These are phyloP conservation scores for Lordiphosa stackelbergi DNA, from an alignment of 1,140 invertebrate genomes.

Conservation along the genomic window DNA sequence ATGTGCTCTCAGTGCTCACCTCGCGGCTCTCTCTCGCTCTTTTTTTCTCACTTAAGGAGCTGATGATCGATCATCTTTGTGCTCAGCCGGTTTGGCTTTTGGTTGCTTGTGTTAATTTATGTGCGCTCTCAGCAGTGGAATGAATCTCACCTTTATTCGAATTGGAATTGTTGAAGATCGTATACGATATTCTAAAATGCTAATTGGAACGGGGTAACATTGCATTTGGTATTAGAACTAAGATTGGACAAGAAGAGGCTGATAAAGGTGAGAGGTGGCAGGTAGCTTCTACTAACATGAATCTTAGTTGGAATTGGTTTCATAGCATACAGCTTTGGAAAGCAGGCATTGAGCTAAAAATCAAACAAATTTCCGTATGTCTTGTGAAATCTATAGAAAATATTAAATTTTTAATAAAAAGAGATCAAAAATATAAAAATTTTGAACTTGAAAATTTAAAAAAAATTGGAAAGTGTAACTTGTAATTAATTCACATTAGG, in stretches of 20 bases:
- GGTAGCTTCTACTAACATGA: slow-evolving; percentile 17
- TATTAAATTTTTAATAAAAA: no score
- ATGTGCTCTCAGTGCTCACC: slow-evolving; percentile 21
- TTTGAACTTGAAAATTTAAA: no score
- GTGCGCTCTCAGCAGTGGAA: slow-evolving; percentile 44
- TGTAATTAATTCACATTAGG: no score
- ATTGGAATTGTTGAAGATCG: slow-evolving; percentile 55
- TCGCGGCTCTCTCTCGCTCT: slow-evolving; percentile 11
- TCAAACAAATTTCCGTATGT: no score
- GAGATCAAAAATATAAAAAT: no score
- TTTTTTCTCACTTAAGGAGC: slow-evolving; percentile 17
- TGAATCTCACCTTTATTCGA: slow-evolving; percentile 70
- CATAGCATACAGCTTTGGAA: slow-evolving; percentile 31
- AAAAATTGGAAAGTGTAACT: no score
- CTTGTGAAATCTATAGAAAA: no score
- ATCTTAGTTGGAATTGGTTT: slow-evolving; percentile 9
- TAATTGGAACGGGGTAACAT: slow-evolving; percentile 12
- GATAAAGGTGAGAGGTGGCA: slow-evolving; percentile 8
- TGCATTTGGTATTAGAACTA: slow-evolving; percentile 34
- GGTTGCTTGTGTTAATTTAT: slow-evolving; percentile 51
- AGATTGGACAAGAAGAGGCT: slow-evolving; percentile 1
- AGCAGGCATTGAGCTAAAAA: no score
- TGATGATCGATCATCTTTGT: slow-evolving; percentile 68
- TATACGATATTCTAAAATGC: slow-evolving; percentile 54
- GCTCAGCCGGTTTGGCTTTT: slow-evolving; percentile 55